Evolutionary conservation across 2,113 vertebrate genomes (phyloP).

Genomic region (Anoura caudifer): DNA sequence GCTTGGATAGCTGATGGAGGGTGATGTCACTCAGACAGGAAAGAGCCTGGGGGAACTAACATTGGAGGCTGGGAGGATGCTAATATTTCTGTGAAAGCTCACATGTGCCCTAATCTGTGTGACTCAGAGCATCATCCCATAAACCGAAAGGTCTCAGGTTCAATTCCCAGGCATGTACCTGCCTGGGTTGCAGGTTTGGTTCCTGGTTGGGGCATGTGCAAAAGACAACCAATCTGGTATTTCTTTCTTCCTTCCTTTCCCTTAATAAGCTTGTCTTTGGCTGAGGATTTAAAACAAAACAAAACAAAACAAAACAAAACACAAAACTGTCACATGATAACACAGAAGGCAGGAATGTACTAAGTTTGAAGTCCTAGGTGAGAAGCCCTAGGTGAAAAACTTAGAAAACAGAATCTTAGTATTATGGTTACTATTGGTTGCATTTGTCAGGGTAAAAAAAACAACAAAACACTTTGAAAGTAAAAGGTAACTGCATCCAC

Average conservation of each 20-base stretch:
- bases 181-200: no score
- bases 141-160: no score
- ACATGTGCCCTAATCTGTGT: not conserved
- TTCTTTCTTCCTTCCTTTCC: no score
- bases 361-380: not conserved
- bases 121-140: no score
- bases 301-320: no score
- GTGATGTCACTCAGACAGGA: not conserved
- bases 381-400: not conserved
- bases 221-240: no score
- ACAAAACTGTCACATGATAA: not conserved
- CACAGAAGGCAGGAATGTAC: not conserved
- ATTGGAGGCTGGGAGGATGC: not conserved
- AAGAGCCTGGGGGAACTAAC: not conserved
- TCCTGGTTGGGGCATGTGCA: no score
- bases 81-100: not conserved
- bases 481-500: not conserved
- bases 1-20: not conserved
- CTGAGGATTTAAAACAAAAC: no score
- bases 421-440: not conserved
- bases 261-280: no score
- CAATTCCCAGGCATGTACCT: no score
- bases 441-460: not conserved
- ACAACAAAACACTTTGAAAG: not conserved
- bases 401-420: not conserved